Evolutionary conservation across 2,888 invertebrate genomes (phyloP), one percentile per base, ranked within the genome.

Genomic region (Druceiella hillmani): DNA sequence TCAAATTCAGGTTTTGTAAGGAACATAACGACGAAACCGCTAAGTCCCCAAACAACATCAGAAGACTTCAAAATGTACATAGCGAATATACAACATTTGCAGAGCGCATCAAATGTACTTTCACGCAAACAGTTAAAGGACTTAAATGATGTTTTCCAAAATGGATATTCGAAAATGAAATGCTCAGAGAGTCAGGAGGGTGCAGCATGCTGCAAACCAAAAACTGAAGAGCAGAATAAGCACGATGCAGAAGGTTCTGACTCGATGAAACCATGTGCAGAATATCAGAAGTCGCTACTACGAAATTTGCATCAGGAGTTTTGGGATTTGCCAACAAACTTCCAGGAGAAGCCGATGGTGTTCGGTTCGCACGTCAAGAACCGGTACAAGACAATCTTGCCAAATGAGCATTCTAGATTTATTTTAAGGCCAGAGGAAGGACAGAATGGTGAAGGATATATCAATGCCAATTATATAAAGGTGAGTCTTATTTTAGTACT

Each of bases 401-500:
- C 93, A 16, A 91, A 93, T 61, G 87, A 92, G 53, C 84, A 85
- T 52, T 88, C 89, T 3, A 74, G 93, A 49, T 89, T 94, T 12
- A 75, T 83, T 28, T 61, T 93, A 48, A 60, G 65, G n/a, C 51
- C 58, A 1, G 70, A 65, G n/a, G 74, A 75, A 11, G 61, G 61
- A 43, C 59, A 63, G 25, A 62, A 64, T 43, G 66, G 75, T 4
- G 84, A 87, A 57, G 81, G 80, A 41, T 94, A 94, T 57, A 91
- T 94, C 40, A 94, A 94, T 69, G 94, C 94, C 51, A 94, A 94
- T 70, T 93, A 86, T 61, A 87, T 94, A 50, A 83, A 88, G 76
- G 90, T 90, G 55, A 64, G 63, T 58, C 26, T 27, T 14, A 3
- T 37, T 34, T 24, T 17, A 15, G 16, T 20, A 20, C 20, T 9